These are phyloP conservation scores for Linnaemya vulpina DNA, from an alignment of 2,888 invertebrate species.

Conservation along the genomic window DNA sequence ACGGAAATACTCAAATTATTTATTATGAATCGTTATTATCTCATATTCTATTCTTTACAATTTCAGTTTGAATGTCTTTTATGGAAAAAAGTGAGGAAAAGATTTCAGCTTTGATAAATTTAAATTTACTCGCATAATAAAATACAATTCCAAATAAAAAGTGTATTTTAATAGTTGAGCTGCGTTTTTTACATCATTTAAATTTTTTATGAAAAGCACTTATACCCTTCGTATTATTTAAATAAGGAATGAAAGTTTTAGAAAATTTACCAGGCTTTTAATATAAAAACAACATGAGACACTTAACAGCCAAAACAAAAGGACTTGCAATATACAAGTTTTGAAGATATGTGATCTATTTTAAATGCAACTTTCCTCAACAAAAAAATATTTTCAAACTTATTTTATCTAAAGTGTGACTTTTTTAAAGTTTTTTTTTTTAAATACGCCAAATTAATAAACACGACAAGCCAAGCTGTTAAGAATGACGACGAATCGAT, in stretches of 20 bases:
- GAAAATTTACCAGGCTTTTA: too few relatives aligned
- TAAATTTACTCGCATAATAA: constrained; percentile 48
- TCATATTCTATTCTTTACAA: constrained; percentile 51
- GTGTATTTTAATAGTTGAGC: constrained; percentile 21
- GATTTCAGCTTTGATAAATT: constrained; percentile 57
- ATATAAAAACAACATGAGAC: too few relatives aligned
- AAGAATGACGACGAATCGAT: too few relatives aligned
- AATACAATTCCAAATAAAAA: constrained; percentile 52
- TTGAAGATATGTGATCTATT: too few relatives aligned
- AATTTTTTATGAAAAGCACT: neutral
- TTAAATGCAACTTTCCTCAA: too few relatives aligned
- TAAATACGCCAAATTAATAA: too few relatives aligned
- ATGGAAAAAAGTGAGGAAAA: constrained; percentile 6
- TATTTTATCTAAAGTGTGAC: too few relatives aligned
- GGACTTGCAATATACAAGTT: too few relatives aligned
- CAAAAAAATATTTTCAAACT: too few relatives aligned
- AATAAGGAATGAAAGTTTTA: neutral
- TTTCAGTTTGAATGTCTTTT: constrained; percentile 23
- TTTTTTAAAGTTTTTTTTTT: too few relatives aligned
- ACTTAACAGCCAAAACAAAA: too few relatives aligned
- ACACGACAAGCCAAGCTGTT: too few relatives aligned
- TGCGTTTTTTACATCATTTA: constrained; percentile 13
- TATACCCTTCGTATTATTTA: neutral
- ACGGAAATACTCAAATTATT: constrained; percentile 56
- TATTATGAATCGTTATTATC: constrained; percentile 61